Base-by-base conservation (phyloP, 2,888 invertebrate species). In the Callyntrura guangdongensis region DNA sequence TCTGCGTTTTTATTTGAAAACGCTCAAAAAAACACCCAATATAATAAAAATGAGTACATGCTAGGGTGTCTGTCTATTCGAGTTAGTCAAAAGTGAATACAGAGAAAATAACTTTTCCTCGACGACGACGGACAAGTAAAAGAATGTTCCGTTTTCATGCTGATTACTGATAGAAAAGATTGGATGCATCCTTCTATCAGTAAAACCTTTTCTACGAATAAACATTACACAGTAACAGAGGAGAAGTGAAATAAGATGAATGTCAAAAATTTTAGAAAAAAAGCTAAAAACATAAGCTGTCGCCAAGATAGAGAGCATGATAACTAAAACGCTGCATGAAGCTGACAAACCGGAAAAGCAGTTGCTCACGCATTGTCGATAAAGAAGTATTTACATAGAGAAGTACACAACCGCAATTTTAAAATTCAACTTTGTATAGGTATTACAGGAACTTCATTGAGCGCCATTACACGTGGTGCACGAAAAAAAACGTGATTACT, bases 1-100 rank as follows among this genome's bases (percentile, higher is more conserved):
- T 77, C 53, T 74, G 47, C 20, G 20, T 17, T 74, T 47, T 74
- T 74, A 74, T 47, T 74, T 45, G 72, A 74, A 69, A 69, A 14
- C n/a, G 9, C 47, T 20, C 1, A 17, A 74, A 20, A 45, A 17
- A 17, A 36, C 36, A 27, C 64, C 36, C 12, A 17, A 11, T 22
- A 61, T 45, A 72, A 72, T 72, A 72, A 72, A 53, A 72, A 72
- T 20, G 72, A n/a, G 72, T 47, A 27, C 17, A 27, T 17, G 53
- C 11, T 22, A 5, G 53, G 53, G 12, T 17, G 59, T 61, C n/a
- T 14, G 5, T 53, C 53, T 5, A 53, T 53, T 20, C 22, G 61
- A 25, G 22, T 9, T 22, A 61, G 61, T 20, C 61, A 61, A 53
- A 53, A 53, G 12, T 14, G 61, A 61, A 22, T 11, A 61, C 22